These are phyloP conservation scores for Sinocyclocheilus anshuiensis DNA, from an alignment of 2,113 vertebrate genomes.

Conservation along the genomic window DNA sequence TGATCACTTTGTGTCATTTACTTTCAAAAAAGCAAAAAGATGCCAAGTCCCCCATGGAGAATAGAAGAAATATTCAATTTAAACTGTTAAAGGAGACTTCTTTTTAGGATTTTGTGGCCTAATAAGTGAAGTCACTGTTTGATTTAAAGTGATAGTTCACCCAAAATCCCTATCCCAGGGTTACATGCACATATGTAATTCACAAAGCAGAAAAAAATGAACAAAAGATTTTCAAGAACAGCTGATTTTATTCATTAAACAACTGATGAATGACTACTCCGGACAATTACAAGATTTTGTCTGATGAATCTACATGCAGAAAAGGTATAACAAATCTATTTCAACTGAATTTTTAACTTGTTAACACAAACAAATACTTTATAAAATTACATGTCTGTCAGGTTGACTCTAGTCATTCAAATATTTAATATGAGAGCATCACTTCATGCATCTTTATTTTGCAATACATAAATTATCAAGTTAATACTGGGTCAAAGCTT, in stretches of 20 bases:
- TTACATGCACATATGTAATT: not conserved
- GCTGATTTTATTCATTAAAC: conserved; percentile 17
- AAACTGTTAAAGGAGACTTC: not conserved
- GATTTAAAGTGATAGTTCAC: no score
- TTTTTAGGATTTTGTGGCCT: not conserved
- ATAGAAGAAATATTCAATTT: not conserved
- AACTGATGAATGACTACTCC: not conserved
- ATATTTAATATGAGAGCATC: not conserved
- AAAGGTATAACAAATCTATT: conserved; percentile 7
- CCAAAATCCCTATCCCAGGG: not conserved
- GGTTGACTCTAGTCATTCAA: not conserved
- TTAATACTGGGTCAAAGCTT: conserved; percentile 15
- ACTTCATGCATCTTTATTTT: conserved; percentile 6
- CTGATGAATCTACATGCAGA: not conserved
- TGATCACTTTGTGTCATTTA: not conserved
- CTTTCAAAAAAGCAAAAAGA: not conserved
- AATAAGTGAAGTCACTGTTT: not conserved
- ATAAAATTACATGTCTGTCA: not conserved
- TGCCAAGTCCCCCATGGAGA: not conserved
- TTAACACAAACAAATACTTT: not conserved
- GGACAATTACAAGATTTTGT: not conserved
- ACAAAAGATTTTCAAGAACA: not conserved
- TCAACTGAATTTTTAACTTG: not conserved
- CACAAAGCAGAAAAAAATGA: not conserved
- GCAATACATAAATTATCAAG: not conserved